Conservation (phyloP, 2,797 vertebrate species). For the Okamejei kenojei region DNA sequence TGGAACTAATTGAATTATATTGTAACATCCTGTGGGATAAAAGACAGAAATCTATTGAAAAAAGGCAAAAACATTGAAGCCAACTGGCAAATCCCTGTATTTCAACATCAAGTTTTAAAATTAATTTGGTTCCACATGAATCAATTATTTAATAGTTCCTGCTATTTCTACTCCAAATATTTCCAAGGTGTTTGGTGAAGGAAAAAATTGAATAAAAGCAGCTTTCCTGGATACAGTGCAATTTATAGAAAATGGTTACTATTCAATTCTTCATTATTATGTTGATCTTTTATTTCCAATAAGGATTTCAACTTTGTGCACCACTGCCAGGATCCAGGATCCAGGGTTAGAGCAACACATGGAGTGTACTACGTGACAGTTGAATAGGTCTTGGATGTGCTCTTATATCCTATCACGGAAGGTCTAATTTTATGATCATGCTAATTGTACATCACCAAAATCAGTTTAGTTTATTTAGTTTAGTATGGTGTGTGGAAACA, state of each 20-base stretch:
- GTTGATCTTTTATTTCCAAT: neutral
- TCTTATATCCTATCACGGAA: neutral
- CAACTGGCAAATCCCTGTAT: neutral
- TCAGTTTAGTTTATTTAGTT: too few species aligned
- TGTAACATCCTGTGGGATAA: slow-evolving; percentile 51
- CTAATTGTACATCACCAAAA: neutral
- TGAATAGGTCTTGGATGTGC: neutral
- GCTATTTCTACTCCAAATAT: neutral
- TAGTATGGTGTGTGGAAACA: too few species aligned
- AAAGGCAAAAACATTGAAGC: neutral
- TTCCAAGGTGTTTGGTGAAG: neutral
- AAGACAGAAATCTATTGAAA: neutral
- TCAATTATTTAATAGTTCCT: neutral
- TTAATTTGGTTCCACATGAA: too few species aligned
- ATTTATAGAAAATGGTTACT: neutral
- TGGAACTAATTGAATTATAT: slow-evolving; percentile 49
- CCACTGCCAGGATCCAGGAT: neutral
- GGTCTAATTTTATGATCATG: neutral
- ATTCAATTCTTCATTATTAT: neutral
- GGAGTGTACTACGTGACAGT: neutral
- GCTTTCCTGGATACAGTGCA: neutral
- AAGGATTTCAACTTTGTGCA: neutral
- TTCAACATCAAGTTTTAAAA: neutral
- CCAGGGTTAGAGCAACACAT: neutral
- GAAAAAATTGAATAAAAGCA: neutral